Evolutionary conservation across 2,888 invertebrate species (phyloP).

Genomic region (Apoderus coryli): DNA sequence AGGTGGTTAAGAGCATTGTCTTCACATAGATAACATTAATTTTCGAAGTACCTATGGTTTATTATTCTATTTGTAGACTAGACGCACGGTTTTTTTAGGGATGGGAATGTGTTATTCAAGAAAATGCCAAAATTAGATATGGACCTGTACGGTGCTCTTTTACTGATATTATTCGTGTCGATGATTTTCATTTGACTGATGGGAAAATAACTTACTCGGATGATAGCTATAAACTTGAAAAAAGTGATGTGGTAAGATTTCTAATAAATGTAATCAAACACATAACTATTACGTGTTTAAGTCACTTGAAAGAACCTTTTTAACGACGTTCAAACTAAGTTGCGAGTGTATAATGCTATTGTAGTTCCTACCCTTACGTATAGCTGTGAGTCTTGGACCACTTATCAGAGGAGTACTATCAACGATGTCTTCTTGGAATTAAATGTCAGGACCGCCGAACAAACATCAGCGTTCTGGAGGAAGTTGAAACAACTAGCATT

Average conservation of each 20-base stretch:
- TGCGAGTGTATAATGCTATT: too few species aligned
- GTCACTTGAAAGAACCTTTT: too few species aligned
- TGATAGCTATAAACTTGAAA: slow-evolving; percentile 43
- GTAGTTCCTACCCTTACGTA: too few species aligned
- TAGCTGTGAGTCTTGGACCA: too few species aligned
- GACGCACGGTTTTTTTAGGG: slow-evolving; percentile 31
- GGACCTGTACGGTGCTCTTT: slow-evolving; percentile 41
- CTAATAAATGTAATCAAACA: slow-evolving; percentile 1
- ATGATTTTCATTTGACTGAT: slow-evolving; percentile 43
- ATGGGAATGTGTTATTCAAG: slow-evolving; percentile 37
- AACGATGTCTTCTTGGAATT: too few species aligned
- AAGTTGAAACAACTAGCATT: too few species aligned
- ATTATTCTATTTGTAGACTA: slow-evolving; percentile 1
- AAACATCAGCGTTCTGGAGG: too few species aligned
- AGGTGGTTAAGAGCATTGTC: background rate
- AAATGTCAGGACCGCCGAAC: too few species aligned
- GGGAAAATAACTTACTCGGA: slow-evolving; percentile 38
- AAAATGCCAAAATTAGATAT: slow-evolving; percentile 31
- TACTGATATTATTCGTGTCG: slow-evolving; percentile 53
- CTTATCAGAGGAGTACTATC: too few species aligned
- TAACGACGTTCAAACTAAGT: too few species aligned
- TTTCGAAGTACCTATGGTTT: slow-evolving; percentile 1
- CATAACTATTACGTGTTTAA: slow-evolving; percentile 5
- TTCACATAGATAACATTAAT: background rate
- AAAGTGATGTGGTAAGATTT: slow-evolving; percentile 46